Evolutionary conservation across 1,140 invertebrate genomes (phyloP), one percentile per base, ranked within the genome.

Genomic region (Drosophila cardini): DNA sequence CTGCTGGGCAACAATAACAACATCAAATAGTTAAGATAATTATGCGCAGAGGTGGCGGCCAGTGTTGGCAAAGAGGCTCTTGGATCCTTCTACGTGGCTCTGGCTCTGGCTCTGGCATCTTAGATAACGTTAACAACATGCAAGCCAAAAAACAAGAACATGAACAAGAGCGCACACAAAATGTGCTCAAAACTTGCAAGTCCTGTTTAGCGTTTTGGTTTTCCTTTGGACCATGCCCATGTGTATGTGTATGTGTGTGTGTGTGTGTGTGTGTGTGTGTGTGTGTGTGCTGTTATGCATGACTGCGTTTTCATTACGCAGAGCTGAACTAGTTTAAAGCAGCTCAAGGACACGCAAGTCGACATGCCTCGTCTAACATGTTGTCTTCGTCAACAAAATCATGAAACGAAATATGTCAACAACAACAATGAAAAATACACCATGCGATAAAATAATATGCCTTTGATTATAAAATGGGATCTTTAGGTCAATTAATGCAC

Each of bases 301-400:
- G 84, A 60, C 72, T 87, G 83, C 79, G 77, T 82, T 89, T 87
- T 87, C 84, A 87, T 87, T 87, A 89, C 74, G 65, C 64, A 61
- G 57, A 42, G 65, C 65, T 79, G 68, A 74, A 74, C 73, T 78
- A 74, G 82, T 75, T 75, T 73, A 72, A 85, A 67, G 71, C 83
- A 78, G 84, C 86, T 83, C 83, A 87, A 87, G 83, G 83, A 82
- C 83, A 82, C 50, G 40, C 34, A 8, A 18, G 58, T 61, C 61
- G 43, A 73, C 67, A 73, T 62, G 70, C 43, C 65, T 70, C 42
- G 60, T 60, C 72, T 84, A 76, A 72, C 68, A 80, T 76, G 68
- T 72, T 84, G 78, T 80, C 78, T 64, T 40, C 61, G 56, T 38
- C 61, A 71, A 62, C 56, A 69, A 55, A 34, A 34, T 38, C 43